Evolutionary conservation across 2,113 vertebrate genomes (phyloP), one percentile per base, ranked within the genome.

Genomic region (Centrocercus urophasianus): DNA sequence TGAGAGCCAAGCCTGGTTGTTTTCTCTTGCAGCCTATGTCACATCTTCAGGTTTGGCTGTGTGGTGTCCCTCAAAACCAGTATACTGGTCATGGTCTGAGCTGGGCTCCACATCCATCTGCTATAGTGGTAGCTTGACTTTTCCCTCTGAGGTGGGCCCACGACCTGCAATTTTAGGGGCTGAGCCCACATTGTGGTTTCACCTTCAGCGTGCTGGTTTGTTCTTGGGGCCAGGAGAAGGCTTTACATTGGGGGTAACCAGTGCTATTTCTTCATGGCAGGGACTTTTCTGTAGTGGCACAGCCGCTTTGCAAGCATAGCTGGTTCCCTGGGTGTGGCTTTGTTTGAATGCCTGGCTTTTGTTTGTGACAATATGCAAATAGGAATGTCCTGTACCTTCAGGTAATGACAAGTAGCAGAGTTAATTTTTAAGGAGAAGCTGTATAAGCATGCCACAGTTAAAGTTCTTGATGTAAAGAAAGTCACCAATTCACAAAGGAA

Each of bases 401-500:
- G 80, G 88, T 96, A 97, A 95, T 82, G 77, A 89, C 86, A 72
- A 52, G 61, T 87, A 94, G 71, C 84, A 60, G 83, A 93, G 79
- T 94, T 91, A 96, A 95, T 96, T 80, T 82, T 97, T 96, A 93
- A 88, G 94, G 86, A 94, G 89, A 88, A 93, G 83, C 88, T 76
- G 78, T 79, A 94, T 79, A 95, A 94, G 92, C 93, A 92, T 27
- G 38, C 93, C 94, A 72, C 17, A 88, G 96, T 93, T 97, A 97
- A 98, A 99, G 98, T 99, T 99, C 98, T 97, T 95, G 95, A 97
- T 98, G 97, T 99, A 98, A 99, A 99, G 99, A 99, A 99, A 99
- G 98, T 99, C 98, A 97, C 98, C 98, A 98, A 99, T 98, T 98
- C 99, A 99, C 99, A 97, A 98, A 99, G 99, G 99, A 99, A 99